Conservation (phyloP, 2,113 vertebrate genomes). For the Carlito syrichta region DNA sequence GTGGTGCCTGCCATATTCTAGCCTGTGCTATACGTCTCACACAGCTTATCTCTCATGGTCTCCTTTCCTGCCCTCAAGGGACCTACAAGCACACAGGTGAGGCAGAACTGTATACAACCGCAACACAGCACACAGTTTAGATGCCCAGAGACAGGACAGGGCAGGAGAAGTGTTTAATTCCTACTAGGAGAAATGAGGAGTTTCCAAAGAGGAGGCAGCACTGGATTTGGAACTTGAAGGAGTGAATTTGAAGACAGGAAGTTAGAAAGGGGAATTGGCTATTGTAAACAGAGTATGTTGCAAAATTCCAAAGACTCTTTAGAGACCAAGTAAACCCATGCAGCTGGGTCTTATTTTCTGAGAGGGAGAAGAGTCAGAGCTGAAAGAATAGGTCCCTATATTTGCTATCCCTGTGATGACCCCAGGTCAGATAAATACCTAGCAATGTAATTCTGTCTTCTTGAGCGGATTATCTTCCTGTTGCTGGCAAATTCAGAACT, state of each 20-base stretch:
- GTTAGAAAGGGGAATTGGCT: background rate
- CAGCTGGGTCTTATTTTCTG: background rate
- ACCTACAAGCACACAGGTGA: background rate
- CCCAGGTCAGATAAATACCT: background rate
- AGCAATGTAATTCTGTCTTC: background rate
- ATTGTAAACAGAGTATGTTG: background rate
- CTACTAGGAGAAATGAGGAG: background rate
- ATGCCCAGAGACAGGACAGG: background rate
- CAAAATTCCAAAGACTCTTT: background rate
- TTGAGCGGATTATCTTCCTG: background rate
- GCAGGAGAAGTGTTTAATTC: background rate
- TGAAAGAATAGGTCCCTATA: background rate
- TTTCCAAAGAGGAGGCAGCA: background rate
- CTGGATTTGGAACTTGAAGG: background rate
- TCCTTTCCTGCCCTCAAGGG: background rate
- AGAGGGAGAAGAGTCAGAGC: background rate
- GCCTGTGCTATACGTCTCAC: background rate
- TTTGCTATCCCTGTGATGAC: background rate
- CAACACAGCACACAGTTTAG: background rate
- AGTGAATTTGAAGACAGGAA: background rate
- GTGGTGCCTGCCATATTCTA: rapidly evolving
- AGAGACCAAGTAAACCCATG: background rate
- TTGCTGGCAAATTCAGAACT: background rate
- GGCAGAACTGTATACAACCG: background rate
- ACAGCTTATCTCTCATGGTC: background rate